Evolutionary conservation across 2,113 vertebrate species (phyloP).

Genomic region (Albula goreensis): DNA sequence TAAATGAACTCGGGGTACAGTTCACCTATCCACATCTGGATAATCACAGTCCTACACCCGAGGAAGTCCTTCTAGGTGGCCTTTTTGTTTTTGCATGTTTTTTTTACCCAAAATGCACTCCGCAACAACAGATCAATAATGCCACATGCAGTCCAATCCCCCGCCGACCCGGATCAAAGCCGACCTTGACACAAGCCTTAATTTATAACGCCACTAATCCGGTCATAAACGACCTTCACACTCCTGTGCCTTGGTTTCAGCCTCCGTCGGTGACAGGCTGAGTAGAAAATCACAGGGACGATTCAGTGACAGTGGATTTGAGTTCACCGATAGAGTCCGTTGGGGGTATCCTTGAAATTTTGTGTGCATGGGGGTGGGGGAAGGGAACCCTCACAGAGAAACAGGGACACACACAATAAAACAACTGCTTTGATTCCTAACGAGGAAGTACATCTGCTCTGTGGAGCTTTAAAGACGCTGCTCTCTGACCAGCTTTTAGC

Average conservation of each 20-base stretch:
- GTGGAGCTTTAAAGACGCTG: too few relatives aligned
- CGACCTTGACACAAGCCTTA: neutral
- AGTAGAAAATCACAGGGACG: slow-evolving; percentile 9
- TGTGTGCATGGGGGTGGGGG: too few relatives aligned
- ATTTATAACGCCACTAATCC: slow-evolving; percentile 10
- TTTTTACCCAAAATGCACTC: neutral
- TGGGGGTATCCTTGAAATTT: too few relatives aligned
- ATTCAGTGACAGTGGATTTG: neutral
- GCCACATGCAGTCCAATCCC: neutral
- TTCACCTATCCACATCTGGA: too few relatives aligned
- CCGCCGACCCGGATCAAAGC: neutral
- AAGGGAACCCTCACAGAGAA: neutral
- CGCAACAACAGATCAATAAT: neutral
- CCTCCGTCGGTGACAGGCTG: neutral
- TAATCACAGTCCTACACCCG: too few relatives aligned
- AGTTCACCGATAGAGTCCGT: neutral
- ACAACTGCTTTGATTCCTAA: neutral
- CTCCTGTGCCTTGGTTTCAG: neutral
- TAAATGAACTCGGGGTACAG: too few relatives aligned
- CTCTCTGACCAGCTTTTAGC: neutral
- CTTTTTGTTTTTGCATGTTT: neutral
- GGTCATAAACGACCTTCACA: neutral
- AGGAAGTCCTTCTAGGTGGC: neutral
- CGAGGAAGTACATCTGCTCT: neutral
- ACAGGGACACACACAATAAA: neutral